These are phyloP conservation scores for Papilio xuthus DNA, from an alignment of 1,140 invertebrate species.

Conservation along the genomic window DNA sequence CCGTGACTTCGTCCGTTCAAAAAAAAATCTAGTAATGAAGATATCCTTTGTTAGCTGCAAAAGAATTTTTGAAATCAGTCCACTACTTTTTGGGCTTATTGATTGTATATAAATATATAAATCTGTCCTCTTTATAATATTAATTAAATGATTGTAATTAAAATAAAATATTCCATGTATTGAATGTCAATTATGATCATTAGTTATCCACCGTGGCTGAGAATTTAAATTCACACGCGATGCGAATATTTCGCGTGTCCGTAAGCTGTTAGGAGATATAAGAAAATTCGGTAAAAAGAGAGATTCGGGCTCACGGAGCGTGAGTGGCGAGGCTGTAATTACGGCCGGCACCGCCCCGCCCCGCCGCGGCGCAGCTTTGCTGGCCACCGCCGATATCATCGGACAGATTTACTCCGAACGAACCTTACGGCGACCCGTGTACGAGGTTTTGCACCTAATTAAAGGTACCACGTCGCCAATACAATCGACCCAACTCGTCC, in stretches of 20 bases:
- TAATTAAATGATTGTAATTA: neutral
- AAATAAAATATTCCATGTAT: slow-evolving; percentile 30
- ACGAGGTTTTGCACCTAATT: slow-evolving; percentile 67
- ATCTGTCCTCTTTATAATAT: no score
- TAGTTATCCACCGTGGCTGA: slow-evolving; percentile 61
- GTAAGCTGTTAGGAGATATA: slow-evolving; percentile 66
- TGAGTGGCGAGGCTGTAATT: slow-evolving; percentile 70
- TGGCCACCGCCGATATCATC: slow-evolving; percentile 58
- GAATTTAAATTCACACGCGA: slow-evolving; percentile 72
- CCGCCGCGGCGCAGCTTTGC: slow-evolving; percentile 61
- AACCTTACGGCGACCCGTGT: slow-evolving; percentile 51
- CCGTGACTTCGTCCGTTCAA: no score
- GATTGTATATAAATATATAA: no score
- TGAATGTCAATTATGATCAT: slow-evolving; percentile 55
- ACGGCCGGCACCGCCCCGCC: slow-evolving; percentile 58
- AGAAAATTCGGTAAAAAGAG: slow-evolving; percentile 71
- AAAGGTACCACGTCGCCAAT: slow-evolving; percentile 46
- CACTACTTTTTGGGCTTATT: no score
- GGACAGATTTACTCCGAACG: slow-evolving; percentile 44
- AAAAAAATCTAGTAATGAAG: no score
- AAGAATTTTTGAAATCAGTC: no score
- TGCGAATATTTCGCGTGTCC: slow-evolving; percentile 73
- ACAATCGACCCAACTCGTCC: slow-evolving; percentile 28
- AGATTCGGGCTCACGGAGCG: slow-evolving; percentile 58
- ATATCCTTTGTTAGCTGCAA: no score